These are phyloP conservation scores for Argopecten irradians DNA, from an alignment of 1,140 invertebrate species.

Conservation along the genomic window DNA sequence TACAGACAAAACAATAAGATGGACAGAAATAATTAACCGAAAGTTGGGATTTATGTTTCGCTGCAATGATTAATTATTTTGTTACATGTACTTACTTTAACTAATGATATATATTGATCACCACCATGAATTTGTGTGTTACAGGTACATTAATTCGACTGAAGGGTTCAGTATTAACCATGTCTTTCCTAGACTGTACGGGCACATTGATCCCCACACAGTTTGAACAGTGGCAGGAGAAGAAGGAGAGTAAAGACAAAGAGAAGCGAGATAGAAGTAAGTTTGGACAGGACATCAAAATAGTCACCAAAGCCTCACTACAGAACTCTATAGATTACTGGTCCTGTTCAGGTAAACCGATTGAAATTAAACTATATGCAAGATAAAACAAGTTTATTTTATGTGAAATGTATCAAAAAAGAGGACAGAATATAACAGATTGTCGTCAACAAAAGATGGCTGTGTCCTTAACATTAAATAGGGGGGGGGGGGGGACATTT, in stretches of 20 bases:
- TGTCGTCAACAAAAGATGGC: conserved; percentile 29
- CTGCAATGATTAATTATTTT: not conserved
- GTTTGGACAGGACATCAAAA: conserved; percentile 12
- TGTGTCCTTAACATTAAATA: too few species aligned
- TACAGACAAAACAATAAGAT: not conserved
- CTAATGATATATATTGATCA: not conserved
- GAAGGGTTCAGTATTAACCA: conserved; percentile 93
- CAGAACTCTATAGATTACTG: too few species aligned
- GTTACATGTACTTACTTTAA: not conserved
- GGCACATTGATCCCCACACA: conserved; percentile 73
- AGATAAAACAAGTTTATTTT: too few species aligned
- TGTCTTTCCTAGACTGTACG: conserved; percentile 96
- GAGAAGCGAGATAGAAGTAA: conserved; percentile 46
- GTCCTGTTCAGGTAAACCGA: not conserved
- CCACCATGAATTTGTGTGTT: conserved; percentile 53
- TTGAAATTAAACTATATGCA: too few species aligned
- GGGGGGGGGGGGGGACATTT: too few species aligned
- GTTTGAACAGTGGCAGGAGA: conserved; percentile 72
- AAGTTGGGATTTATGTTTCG: not conserved
- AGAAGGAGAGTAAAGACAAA: conserved; percentile 49
- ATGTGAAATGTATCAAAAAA: too few species aligned
- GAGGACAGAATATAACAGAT: too few species aligned
- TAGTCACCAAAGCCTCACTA: not conserved
- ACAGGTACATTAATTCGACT: conserved; percentile 93
- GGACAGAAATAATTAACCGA: not conserved